Evolutionary conservation across 1,140 invertebrate genomes (phyloP), one percentile per base, ranked within the genome.

Genomic region (Dendrolimus punctatus): DNA sequence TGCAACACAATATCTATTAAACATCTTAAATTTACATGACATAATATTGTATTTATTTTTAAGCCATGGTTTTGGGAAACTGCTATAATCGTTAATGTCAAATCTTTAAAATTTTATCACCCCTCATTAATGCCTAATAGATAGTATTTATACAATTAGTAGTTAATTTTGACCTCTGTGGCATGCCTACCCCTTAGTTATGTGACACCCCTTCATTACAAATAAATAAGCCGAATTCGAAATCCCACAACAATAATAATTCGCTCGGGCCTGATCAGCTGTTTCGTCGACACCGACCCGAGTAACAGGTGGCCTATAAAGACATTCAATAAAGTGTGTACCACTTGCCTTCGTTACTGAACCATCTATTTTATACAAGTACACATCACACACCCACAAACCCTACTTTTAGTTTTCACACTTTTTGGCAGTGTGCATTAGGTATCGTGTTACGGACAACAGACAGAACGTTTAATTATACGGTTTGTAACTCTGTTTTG

Each of bases 241-340:
- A 69, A 70, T 78, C 71, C 76, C 76, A 74, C 75, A 68, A 76
- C 71, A 80, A 82, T 85, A 85, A 84, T 85, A 85, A 82, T 82
- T 82, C 73, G 76, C 62, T 67, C 73, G 74, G 68, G 71, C 68
- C 60, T 73, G 78, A 82, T 86, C 83, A 86, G 83, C 83, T 86
- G 83, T 80, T 81, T 72, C 60, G 66, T 64, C 70, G 69, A 73
- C 71, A 82, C 72, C 69, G 80, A 79, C 74, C 76, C 76, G 71
- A 71, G 74, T 85, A 87, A 88, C 85, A 88, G 85, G 85, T 88
- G 83, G 83, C 76, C 80, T 80, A 85, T 87, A 86, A 86, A 88
- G 83, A 86, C 81, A 85, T 85, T 85, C 79, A 80, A 85, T 87
- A 81, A 88, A 87, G 65, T 81, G 75, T 78, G 71, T 73, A 77